A percentile compares a stretch with the other conserved stretches of the same genome.
phyloP scores from a whole-genome alignment of 2,797 vertebrate genomes.

The Hoplostethus mediterraneus region DNA sequence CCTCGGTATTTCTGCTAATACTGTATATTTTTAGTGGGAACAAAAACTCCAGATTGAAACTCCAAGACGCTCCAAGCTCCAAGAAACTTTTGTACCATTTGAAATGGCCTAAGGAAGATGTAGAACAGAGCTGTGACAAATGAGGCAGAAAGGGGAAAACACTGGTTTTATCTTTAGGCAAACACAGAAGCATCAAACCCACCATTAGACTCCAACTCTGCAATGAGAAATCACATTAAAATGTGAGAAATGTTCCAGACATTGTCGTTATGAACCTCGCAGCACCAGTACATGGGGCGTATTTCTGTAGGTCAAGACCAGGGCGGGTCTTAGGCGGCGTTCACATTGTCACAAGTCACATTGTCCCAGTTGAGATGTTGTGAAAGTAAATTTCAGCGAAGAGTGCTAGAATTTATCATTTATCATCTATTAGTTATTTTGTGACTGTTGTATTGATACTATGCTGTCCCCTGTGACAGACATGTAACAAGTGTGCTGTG shows the following conservation, averaged over 20 bases:
- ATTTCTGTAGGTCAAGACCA: no score
- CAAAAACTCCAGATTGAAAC: constrained; percentile 17
- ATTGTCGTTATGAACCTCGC: neutral
- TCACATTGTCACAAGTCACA: no score
- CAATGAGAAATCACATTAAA: constrained; percentile 13
- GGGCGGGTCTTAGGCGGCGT: no score
- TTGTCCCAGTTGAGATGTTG: no score
- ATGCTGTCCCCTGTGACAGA: no score
- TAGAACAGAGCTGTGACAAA: constrained; percentile 52
- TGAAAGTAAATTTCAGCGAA: no score
- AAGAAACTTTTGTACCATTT: constrained; percentile 33
- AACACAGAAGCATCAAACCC: constrained; percentile 38
- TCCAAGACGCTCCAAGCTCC: constrained; percentile 15
- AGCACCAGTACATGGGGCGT: neutral
- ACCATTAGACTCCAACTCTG: constrained; percentile 30
- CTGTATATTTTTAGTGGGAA: constrained; percentile 12
- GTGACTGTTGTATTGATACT: no score
- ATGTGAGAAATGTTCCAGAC: neutral
- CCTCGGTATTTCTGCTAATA: constrained; percentile 31
- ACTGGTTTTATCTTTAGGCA: constrained; percentile 24
- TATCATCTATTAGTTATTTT: no score
- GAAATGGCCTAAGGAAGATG: constrained; percentile 41
- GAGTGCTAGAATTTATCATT: no score
- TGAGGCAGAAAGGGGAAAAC: constrained; percentile 19
- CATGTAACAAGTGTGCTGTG: no score